Base-by-base conservation (phyloP, 2,797 vertebrate genomes). In the Geotrypetes seraphini region DNA sequence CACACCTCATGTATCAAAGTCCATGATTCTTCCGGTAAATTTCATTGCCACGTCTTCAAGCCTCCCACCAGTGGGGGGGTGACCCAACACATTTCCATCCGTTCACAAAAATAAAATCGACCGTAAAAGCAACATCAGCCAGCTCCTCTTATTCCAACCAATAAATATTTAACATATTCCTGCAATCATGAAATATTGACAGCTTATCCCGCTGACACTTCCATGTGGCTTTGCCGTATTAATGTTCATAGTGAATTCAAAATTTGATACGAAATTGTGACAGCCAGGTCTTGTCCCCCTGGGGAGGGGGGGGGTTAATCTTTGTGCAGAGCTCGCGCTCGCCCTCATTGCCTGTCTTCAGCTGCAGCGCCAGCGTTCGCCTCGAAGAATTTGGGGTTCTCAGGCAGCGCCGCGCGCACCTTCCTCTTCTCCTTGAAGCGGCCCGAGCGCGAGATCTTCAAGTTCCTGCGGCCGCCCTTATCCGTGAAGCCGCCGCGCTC, bases 361-460 rank as follows among this genome's bases (percentile, higher is more conserved):
- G 43, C 72, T 19, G n/a, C 41, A 3, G 35, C 24, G 3, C 14
- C 12, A 48, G n/a, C 26, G 14, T 54, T 71, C 4, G 66, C 73
- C 31, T 86, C 83, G 12, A 88, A 83, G 3, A 78, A 64, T 36
- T 73, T 60, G 25, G 63, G 64, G 25, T 81, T 57, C 8, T 86
- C 69, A 0, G 86, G 81, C 8, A 97, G 85, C 4, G 73, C 79
- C 6, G 78, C 69, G 3, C 92, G 90, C 8, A 68, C 61, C 63
- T 60, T 88, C 46, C 78, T 63, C 63, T 88, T 90, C 69, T 91
- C 90, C 46, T 89, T 97, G 55, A 90, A 96, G 22, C 93, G 86
- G 3, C 92, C 93, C 0, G 92, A 97, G 29, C 91, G 92, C 0
- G 92, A 96, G 33, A 96, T 83, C 9, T 78, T 90, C 52, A 98